Base-by-base conservation (phyloP, 2,888 invertebrate genomes). In the Oasisia sp. region DNA sequence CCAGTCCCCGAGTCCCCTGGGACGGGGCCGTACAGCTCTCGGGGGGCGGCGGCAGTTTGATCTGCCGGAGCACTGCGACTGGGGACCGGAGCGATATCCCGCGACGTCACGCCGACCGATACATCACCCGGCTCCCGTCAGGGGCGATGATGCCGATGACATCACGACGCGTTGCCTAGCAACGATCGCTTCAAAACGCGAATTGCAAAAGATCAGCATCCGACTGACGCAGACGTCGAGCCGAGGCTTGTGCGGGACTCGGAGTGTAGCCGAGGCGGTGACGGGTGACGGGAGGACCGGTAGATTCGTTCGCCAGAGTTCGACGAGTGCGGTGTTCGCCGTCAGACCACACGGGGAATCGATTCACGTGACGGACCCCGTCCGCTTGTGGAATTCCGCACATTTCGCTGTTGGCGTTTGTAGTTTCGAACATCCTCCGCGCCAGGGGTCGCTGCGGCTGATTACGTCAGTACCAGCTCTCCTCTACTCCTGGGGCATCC, bases 141-240 rank as follows among this genome's bases (percentile, higher is more conserved):
- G 50, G 50, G n/a, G 3, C 74, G 74, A 74, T 74, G 74, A 74
- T 27, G 74, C 27, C 27, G 74, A 74, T 74, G 74, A 74, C 74
- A 74, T 74, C 74, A 74, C 74, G 74, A 74, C 74, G 19, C 74
- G 74, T 74, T 74, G 74, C 74, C 74, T 74, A 74, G 74, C 74
- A 74, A 19, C 27, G 74, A 27, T 74, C 74, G n/a, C 27, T 27
- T 74, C 74, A 74, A 74, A 74, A 74, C 74, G 74, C 74, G 74
- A 74, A 74, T 27, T 74, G 74, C 74, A 27, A 74, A 74, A 74
- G 74, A 74, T 74, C 74, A 74, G 74, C 74, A 74, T 74, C 74
- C 74, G 74, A 74, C 74, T 74, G 74, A 27, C 74, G 74, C 74
- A 19, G 27, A 74, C 74, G 74, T 27, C 74, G 74, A 74, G 74